Percentiles rank a stretch among this genome's conserved stretches.
Evolutionary conservation across 2,797 vertebrate species (phyloP).

Genomic region (Macrochelys suwanniensis): DNA sequence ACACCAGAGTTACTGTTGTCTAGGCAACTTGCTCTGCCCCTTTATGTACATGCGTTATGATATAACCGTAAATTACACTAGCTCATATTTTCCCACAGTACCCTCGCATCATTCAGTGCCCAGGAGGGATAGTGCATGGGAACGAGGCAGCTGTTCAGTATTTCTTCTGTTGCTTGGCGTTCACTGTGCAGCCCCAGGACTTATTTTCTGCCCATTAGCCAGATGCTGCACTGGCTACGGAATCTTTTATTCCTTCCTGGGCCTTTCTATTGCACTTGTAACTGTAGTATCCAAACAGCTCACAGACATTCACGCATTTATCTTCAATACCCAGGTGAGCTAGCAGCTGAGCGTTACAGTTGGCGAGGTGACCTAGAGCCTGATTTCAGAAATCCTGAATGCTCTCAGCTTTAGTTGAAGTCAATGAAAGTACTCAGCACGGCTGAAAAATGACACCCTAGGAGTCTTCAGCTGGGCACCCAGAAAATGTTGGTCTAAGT

Average conservation of each 20-base stretch:
- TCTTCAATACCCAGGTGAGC: slow-evolving; percentile 11
- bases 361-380: background rate
- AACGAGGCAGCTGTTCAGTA: background rate
- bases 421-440: background rate
- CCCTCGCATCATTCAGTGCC: background rate
- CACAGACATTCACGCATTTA: background rate
- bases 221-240: background rate
- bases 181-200: background rate
- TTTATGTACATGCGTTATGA: background rate
- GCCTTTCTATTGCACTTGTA: background rate
- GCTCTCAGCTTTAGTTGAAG: background rate
- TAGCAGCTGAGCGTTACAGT: background rate
- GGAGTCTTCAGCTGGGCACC: background rate
- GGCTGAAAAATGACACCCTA: background rate
- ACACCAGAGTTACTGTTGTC: background rate
- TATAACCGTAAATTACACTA: background rate
- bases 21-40: background rate
- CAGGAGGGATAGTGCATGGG: background rate
- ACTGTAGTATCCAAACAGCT: background rate
- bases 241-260: background rate
- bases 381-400: background rate
- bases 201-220: background rate
- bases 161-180: background rate
- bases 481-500: background rate
- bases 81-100: background rate